Conservation (phyloP, 1,140 invertebrate genomes). For the Zaprionus gabonicus region DNA sequence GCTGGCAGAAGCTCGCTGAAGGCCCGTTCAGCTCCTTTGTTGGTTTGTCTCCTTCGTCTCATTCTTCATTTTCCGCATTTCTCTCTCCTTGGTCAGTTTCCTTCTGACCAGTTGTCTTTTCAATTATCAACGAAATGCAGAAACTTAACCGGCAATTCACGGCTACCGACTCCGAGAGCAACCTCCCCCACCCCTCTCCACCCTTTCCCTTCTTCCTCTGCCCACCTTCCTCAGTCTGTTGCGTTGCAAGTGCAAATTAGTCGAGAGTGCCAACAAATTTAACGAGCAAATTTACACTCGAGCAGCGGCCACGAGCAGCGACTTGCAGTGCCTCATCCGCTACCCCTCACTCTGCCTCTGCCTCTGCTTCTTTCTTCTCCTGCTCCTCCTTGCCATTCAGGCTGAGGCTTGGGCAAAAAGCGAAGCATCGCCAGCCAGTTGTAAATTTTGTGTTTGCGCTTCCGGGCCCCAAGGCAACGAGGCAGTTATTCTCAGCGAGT, state of each 20-base stretch:
- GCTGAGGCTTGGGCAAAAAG: conserved; percentile 41
- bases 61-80: neutral
- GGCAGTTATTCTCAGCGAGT: conserved; percentile 13
- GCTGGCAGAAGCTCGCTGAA: neutral
- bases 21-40: neutral
- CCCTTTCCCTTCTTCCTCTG: neutral
- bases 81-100: conserved; percentile 9
- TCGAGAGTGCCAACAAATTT: conserved; percentile 81
- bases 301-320: conserved; percentile 59
- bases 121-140: conserved; percentile 45
- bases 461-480: conserved; percentile 36
- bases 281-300: conserved; percentile 81
- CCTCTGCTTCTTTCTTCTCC: neutral
- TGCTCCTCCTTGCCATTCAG: neutral
- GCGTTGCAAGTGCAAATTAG: conserved; percentile 78
- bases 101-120: conserved; percentile 48
- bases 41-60: conserved; percentile 1
- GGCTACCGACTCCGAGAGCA: conserved; percentile 18
- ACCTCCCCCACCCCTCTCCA: neutral
- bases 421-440: conserved; percentile 58
- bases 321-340: conserved; percentile 8
- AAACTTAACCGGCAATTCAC: conserved; percentile 35
- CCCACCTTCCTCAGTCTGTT: conserved; percentile 46
- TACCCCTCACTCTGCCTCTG: neutral
- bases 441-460: conserved; percentile 65